Conservation (phyloP, 2,888 invertebrate species). For the Strigamia transsilvanica region DNA sequence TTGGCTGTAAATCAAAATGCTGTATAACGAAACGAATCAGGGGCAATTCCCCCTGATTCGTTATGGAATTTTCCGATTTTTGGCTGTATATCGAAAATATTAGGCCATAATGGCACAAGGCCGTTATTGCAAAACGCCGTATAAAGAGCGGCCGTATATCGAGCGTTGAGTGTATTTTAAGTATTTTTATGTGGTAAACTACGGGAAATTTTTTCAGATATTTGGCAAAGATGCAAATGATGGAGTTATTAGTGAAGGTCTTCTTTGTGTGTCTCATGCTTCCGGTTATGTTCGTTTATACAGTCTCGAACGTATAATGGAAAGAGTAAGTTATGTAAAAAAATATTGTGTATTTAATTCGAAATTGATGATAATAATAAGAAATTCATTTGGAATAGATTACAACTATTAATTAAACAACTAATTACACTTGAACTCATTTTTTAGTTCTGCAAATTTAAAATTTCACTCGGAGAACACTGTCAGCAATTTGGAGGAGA, state of each 20-base stretch:
- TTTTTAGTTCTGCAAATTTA: conserved; percentile 1
- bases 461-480: neutral
- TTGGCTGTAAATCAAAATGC: too few species aligned
- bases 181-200: too few species aligned
- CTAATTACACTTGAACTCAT: neutral
- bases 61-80: too few species aligned
- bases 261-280: conserved; percentile 38
- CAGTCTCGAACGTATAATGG: conserved; percentile 3
- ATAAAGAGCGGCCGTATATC: too few species aligned
- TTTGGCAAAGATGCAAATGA: conserved; percentile 44
- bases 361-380: too few species aligned
- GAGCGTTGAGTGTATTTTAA: too few species aligned
- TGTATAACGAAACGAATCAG: too few species aligned
- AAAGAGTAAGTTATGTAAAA: neutral
- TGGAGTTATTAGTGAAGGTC: conserved; percentile 43
- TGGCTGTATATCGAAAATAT: too few species aligned
- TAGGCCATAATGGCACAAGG: too few species aligned
- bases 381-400: neutral
- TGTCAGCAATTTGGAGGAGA: neutral
- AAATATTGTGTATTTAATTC: too few species aligned
- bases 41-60: too few species aligned
- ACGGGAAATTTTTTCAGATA: neutral
- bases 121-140: too few species aligned
- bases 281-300: conserved; percentile 34
- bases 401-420: neutral